Percentiles rank a stretch among this genome's conserved stretches.
These are phyloP conservation scores for Diachasma alloeum DNA, from an alignment of 1,140 invertebrate species.

Conservation along the genomic window DNA sequence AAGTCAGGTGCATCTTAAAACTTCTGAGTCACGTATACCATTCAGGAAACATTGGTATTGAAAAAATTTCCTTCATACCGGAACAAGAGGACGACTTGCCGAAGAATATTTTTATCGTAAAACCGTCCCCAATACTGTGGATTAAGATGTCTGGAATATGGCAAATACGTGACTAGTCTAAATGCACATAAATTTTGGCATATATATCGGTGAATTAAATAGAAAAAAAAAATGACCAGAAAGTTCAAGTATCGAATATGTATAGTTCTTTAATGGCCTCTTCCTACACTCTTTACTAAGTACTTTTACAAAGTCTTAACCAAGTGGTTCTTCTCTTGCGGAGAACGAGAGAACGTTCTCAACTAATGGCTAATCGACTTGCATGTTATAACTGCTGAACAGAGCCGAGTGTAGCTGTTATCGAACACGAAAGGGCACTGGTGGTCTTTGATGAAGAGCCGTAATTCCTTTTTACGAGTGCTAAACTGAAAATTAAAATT, in stretches of 20 bases:
- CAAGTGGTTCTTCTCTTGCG: background rate
- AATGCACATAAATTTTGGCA: no score
- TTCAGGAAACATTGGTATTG: background rate
- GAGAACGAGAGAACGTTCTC: background rate
- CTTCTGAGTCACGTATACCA: background rate
- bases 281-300: background rate
- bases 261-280: constrained; percentile 1
- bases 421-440: constrained; percentile 9
- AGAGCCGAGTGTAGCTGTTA: background rate
- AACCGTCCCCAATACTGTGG: no score
- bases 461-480: background rate
- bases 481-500: background rate
- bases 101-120: background rate
- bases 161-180: no score
- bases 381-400: constrained; percentile 16
- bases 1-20: constrained; percentile 17
- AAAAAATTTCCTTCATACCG: background rate
- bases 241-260: background rate
- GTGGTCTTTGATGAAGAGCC: background rate
- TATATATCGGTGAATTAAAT: background rate
- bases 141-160: no score
- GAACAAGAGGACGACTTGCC: background rate
- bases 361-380: constrained; percentile 27
- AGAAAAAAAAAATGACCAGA: background rate
- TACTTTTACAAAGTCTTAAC: background rate